phyloP scores from a whole-genome alignment of 2,797 vertebrate genomes.

The Bradypodion ventrale region DNA sequence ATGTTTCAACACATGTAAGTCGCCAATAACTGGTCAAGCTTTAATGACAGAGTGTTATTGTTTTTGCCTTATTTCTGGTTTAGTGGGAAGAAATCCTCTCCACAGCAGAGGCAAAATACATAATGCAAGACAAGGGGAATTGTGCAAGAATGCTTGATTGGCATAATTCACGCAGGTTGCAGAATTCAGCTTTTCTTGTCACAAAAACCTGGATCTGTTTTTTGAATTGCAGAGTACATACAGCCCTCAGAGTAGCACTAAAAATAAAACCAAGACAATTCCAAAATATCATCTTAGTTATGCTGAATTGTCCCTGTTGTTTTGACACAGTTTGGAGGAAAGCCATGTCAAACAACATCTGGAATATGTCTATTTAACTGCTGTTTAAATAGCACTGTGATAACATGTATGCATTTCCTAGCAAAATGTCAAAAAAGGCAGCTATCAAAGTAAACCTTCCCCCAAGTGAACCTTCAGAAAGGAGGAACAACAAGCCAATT shows the following conservation, averaged over 20 bases:
- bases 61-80: neutral
- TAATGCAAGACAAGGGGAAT: neutral
- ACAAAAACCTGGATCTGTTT: neutral
- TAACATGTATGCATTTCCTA: slow-evolving; percentile 77
- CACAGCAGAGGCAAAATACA: neutral
- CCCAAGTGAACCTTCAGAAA: slow-evolving; percentile 69
- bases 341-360: slow-evolving; percentile 75
- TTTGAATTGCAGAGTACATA: neutral
- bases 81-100: neutral
- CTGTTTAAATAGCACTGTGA: slow-evolving; percentile 73
- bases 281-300: slow-evolving; percentile 55
- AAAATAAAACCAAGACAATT: slow-evolving; percentile 23
- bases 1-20: neutral
- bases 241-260: neutral
- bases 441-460: slow-evolving; percentile 76
- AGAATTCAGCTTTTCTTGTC: neutral
- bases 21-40: neutral
- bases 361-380: slow-evolving; percentile 80
- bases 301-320: slow-evolving; percentile 69
- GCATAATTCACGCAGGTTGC: neutral
- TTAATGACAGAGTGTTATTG: too few species aligned
- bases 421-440: slow-evolving; percentile 81
- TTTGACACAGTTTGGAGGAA: slow-evolving; percentile 69
- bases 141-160: neutral
- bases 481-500: slow-evolving; percentile 79